These are phyloP conservation scores for Phengaris alcon DNA, from an alignment of 2,888 invertebrate genomes.

Conservation along the genomic window DNA sequence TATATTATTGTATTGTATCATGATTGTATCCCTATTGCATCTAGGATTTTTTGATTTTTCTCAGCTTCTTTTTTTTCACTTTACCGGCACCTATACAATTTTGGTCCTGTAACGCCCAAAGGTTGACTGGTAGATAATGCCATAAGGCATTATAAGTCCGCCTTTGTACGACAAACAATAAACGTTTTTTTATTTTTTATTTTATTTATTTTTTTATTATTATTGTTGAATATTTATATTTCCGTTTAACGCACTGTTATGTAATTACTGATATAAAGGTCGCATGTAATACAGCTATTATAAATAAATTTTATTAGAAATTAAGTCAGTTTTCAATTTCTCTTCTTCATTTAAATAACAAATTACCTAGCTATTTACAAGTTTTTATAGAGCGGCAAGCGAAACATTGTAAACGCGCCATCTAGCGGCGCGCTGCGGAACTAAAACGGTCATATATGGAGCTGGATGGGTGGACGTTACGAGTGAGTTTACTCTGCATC, in stretches of 20 bases:
- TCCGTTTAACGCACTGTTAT: neutral
- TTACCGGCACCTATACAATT: no score
- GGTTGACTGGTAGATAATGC: no score
- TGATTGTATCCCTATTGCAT: no score
- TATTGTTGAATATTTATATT: neutral
- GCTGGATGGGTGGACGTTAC: neutral
- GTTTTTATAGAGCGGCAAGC: neutral
- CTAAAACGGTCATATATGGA: neutral
- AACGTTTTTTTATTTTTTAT: no score
- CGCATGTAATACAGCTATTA: conserved; percentile 1
- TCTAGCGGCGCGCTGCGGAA: neutral
- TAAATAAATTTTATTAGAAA: neutral
- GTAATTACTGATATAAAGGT: neutral
- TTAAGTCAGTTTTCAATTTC: conserved; percentile 5
- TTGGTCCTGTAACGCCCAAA: no score
- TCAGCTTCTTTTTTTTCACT: no score
- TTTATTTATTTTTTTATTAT: neutral
- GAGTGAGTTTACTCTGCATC: neutral
- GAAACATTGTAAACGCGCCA: neutral
- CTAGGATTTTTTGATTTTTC: no score
- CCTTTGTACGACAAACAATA: neutral
- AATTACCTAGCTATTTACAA: neutral
- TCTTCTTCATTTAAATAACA: conserved; percentile 6
- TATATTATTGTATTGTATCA: no score
- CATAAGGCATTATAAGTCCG: no score